Base-by-base conservation (phyloP, 2,797 vertebrate genomes). In the Lacerta viridis region DNA sequence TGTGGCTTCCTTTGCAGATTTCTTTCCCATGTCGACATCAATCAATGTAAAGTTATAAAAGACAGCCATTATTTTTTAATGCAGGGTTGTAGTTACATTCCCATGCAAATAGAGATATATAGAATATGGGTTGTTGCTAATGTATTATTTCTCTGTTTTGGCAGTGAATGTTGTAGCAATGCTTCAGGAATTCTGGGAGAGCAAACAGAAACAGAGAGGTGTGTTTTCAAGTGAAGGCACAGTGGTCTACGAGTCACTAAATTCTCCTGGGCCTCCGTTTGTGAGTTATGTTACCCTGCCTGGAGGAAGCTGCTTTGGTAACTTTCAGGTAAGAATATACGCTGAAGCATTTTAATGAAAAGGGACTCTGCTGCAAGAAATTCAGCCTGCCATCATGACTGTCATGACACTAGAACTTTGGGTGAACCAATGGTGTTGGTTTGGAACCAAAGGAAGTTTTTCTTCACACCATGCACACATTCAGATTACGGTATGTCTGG, bases 161-260 rank as follows among this genome's bases (percentile, higher is more conserved):
- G 7, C 94, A 99, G 98, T 99, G 95, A 99, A 98, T 46, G 98
- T 98, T 4, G 98, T 99, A 88, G 97, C 97, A 66, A 97, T 98
- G 97, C 97, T 98, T 74, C 98, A 99, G 92, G 97, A 98, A 93
- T 99, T 99, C 95, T 99, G 98, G 98, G 98, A 99, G 95, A 97
- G 97, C 94, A 98, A 98, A 93, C 97, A 98, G 92, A 94, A 94
- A n/a, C 96, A 95, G 36, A 94, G 92, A 78, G 95, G 96, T n/a
- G 77, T 95, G 0, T 90, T 96, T 90, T 96, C 97, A 18, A 94
- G 96, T 25, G 98, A 98, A 89, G 97, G 97, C 9, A 88, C 98
- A 66, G 96, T 98, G 77, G 94, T 98, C 77, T 98, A 99, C 0
- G 98, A 99, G 92, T 98, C 98, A 0, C 95, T 98, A 43, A 96